Base-by-base conservation (phyloP, 2,113 vertebrate species). In the Pluvianellus socialis region DNA sequence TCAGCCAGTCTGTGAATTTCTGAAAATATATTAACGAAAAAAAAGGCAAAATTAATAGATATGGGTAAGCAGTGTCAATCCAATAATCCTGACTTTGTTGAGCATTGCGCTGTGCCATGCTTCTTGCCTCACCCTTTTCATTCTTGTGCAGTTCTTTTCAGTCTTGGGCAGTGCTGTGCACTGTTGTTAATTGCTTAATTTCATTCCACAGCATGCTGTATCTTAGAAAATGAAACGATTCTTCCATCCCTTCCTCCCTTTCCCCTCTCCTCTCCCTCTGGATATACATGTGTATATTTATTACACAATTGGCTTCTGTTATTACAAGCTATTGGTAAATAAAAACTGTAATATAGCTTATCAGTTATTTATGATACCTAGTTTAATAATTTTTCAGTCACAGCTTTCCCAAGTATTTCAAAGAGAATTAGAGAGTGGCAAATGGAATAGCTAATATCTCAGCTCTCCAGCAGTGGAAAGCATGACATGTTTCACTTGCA, bases 81-180 rank as follows among this genome's bases (percentile, higher is more conserved):
- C 6, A 33, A n/a, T 49, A 59, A 59, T n/a, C 17, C 9, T 50
- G 4, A 11, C 15, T 91, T 33, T 50, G 6, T 22, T 61, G 17
- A 67, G 10, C 1, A 1, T 14, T 88, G 8, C 0, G 4, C 14
- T 76, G 6, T 50, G 27, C 4, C 8, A 10, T 30, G 14, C 33
- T 79, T 56, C 40, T 55, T 83, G 23, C 24, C n/a, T 74, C 10
- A 42, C 58, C 14, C 6, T 45, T 79, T 56, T 79, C 2, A 32
- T 81, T 74, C 38, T 38, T 38, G 38, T 38, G 38, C 38, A 38
- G 38, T 38, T 38, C 38, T 38, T 38, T 38, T 38, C 38, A 38
- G 38, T 90, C 53, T 56, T 73, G 24, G 40, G 50, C 35, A 19
- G 12, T 86, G 76, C 53, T 76, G 20, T 62, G 73, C 67, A 30